A percentile compares a stretch with the other conserved stretches of the same genome.
Evolutionary conservation across 2,797 vertebrate species (phyloP).

Genomic region (Nyctalus aviator): DNA sequence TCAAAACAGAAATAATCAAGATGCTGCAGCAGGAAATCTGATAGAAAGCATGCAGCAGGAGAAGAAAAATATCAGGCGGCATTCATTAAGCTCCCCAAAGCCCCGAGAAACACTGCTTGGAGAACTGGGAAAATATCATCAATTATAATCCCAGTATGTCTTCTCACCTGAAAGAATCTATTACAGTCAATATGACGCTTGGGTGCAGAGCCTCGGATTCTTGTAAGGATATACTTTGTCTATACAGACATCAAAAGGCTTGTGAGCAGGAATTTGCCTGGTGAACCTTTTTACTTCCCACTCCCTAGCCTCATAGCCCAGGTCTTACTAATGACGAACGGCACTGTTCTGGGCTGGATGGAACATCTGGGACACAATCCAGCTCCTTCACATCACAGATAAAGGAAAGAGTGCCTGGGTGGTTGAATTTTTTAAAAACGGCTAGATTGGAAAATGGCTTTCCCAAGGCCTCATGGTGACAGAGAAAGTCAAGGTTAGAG

Average conservation of each 20-base stretch:
- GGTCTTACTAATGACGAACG: not conserved
- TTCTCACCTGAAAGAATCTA: conserved; percentile 18
- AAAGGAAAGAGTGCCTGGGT: not conserved
- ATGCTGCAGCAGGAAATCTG: conserved; percentile 45
- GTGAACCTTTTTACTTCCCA: not conserved
- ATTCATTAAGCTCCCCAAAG: conserved; percentile 33
- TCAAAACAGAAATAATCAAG: conserved; percentile 72
- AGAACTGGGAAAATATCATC: conserved; percentile 39
- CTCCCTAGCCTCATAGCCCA: not conserved
- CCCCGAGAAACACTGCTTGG: conserved; percentile 12
- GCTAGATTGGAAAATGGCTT: not conserved
- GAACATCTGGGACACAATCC: not conserved
- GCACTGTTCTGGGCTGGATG: not conserved
- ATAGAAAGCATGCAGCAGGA: not conserved
- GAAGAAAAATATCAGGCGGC: not conserved
- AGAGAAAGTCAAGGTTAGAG: not conserved
- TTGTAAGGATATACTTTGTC: not conserved
- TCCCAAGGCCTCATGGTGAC: not conserved
- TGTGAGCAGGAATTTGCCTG: not conserved
- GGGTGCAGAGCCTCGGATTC: not conserved
- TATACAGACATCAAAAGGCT: not conserved
- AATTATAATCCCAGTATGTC: not conserved
- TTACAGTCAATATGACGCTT: not conserved
- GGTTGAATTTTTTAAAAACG: not conserved
- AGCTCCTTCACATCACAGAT: not conserved